A percentile compares a stretch with the other conserved stretches of the same genome.
phyloP scores from a whole-genome alignment of 1,140 invertebrate species.

The Nasonia vitripennis region DNA sequence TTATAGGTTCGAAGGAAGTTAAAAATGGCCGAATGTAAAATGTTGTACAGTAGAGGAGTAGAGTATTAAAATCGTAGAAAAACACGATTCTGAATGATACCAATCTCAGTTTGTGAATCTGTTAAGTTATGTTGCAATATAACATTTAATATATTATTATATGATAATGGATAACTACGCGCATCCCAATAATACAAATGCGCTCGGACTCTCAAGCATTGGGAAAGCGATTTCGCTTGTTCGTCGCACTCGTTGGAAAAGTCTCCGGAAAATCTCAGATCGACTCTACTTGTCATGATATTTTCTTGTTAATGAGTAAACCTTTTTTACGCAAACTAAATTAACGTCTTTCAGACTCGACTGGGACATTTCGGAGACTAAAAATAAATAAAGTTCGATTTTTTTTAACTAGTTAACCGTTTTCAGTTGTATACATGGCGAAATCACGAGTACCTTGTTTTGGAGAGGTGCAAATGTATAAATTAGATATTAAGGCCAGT shows the following conservation, averaged over 20 bases:
- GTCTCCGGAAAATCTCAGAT: constrained; percentile 36
- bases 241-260: constrained; percentile 28
- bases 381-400: constrained; percentile 27
- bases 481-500: constrained; percentile 75
- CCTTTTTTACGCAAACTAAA: constrained; percentile 38
- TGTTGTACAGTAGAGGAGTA: constrained; percentile 74
- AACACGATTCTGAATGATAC: constrained; percentile 69
- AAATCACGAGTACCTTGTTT: constrained; percentile 56
- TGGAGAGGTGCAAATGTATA: constrained; percentile 69
- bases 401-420: constrained; percentile 21
- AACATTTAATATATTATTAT: constrained; percentile 71
- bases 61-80: constrained; percentile 67
- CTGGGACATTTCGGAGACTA: constrained; percentile 31
- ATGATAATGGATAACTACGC: constrained; percentile 54
- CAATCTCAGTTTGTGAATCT: constrained; percentile 75
- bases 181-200: constrained; percentile 44
- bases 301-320: constrained; percentile 40
- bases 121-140: constrained; percentile 73
- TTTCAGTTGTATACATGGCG: constrained; percentile 16
- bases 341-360: constrained; percentile 1
- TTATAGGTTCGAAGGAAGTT: constrained; percentile 53
- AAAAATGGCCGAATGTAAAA: constrained; percentile 70
- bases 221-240: constrained; percentile 30
- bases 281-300: constrained; percentile 2
- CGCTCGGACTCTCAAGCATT: constrained; percentile 22